Conservation (phyloP, 53 echinoderm and acorn worm species). For the Holothuria scabra region DNA sequence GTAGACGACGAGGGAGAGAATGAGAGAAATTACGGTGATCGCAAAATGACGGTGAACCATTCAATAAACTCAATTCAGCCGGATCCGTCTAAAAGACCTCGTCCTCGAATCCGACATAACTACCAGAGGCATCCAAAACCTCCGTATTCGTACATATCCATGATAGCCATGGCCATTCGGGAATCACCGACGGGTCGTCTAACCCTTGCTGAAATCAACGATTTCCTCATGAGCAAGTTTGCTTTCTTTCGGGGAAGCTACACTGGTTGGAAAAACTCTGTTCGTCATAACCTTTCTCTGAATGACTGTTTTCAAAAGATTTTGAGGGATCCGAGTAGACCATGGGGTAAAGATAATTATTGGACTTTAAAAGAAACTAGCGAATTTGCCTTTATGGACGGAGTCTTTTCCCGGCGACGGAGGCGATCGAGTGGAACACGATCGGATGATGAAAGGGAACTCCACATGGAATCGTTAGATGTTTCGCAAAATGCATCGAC, state of each 20-base stretch:
- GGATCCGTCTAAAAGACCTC: neutral
- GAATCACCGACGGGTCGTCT: conserved; percentile 80
- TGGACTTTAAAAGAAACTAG: conserved; percentile 97
- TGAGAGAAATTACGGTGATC: neutral
- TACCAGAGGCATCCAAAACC: conserved; percentile 98
- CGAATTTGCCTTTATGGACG: conserved; percentile 94
- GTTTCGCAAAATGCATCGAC: neutral
- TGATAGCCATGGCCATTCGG: conserved; percentile 95
- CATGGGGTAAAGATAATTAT: conserved; percentile 98
- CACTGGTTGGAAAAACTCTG: conserved; percentile 97
- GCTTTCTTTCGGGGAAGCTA: conserved; percentile 94
- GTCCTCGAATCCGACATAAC: conserved; percentile 63
- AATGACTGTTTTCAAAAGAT: conserved; percentile 98
- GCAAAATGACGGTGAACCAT: neutral
- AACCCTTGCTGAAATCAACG: conserved; percentile 96
- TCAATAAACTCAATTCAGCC: neutral
- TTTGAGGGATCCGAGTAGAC: conserved; percentile 85
- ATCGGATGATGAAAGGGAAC: neutral
- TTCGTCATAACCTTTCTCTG: conserved; percentile 91
- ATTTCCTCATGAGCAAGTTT: conserved; percentile 88
- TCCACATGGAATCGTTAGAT: neutral
- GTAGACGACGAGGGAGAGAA: too few species aligned
- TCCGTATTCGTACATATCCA: conserved; percentile 93
- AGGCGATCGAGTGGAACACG: conserved; percentile 57
- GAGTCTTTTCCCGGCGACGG: conserved; percentile 83